Evolutionary conservation across 2,888 invertebrate species (phyloP), one percentile per base, ranked within the genome.

Genomic region (Apotomis capreana): DNA sequence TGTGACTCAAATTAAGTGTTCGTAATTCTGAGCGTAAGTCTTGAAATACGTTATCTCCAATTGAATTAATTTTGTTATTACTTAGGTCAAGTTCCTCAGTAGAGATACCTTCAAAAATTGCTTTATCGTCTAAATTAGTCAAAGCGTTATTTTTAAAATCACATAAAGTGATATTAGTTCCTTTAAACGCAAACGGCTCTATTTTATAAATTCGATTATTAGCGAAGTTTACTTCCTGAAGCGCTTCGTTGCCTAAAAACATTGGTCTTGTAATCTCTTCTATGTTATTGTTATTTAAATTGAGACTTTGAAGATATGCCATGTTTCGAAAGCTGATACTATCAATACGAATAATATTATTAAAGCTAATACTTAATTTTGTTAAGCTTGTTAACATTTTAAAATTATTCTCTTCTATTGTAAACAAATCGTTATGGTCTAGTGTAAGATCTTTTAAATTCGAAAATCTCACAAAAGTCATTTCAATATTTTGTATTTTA

Each of bases 251-350:
- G 55, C 69, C 54, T 36, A 67, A 57, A n/a, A 77, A 75, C n/a
- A 75, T 59, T 12, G 40, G 26, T 52, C 69, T 76, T 0, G 46
- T 13, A 60, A 77, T 68, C 13, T 10, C 57, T 55, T 61, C 44
- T 8, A 77, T 60, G 0, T 62, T 58, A 44, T 77, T 77, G 49
- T 76, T 54, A 62, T 73, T 73, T 52, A 77, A 61, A 13, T 76
- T 68, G 4, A 77, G 13, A 26, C 36, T n/a, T 49, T 36, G 3
- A 0, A 76, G 26, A 4, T 61, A 10, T 5, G n/a, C 8, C 51
- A 77, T 62, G 55, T 64, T 70, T 5, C 46, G 68, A 68, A 77
- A 77, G 13, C 74, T 52, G 3, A 54, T 15, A 15, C 68, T 69
- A 37, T 74, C 76, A 12, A 77, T 75, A 8, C 60, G 46, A 3